Percentiles rank a stretch among this genome's conserved stretches.
These are phyloP conservation scores for Enteromius treurensis DNA, from an alignment of 2,797 vertebrate genomes.

Conservation along the genomic window DNA sequence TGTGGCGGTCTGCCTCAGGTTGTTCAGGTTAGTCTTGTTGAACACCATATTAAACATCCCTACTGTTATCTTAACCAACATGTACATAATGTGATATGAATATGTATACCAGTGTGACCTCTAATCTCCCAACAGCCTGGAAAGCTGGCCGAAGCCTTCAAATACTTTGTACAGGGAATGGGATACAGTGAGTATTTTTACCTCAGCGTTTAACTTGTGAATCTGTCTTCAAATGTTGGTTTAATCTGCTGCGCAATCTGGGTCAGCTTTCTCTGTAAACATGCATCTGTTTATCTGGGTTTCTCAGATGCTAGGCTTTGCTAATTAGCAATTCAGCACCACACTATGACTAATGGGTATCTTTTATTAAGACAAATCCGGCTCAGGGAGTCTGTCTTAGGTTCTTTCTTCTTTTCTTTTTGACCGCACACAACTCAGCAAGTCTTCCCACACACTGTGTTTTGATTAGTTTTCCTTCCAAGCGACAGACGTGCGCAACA, in stretches of 20 bases:
- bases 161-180: constrained; percentile 87
- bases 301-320: constrained; percentile 10
- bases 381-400: constrained; percentile 21
- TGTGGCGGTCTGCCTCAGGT: constrained; percentile 97
- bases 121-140: constrained; percentile 79
- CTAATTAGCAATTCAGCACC: constrained; percentile 32
- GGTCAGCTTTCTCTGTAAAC: constrained; percentile 31
- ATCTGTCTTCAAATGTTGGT: constrained; percentile 20
- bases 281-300: constrained; percentile 29
- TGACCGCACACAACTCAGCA: constrained; percentile 17
- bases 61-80: background rate
- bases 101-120: background rate
- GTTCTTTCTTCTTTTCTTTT: constrained; percentile 18
- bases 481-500: constrained; percentile 68
- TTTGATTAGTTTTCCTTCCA: constrained; percentile 38
- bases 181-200: constrained; percentile 81
- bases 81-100: background rate
- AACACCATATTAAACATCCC: background rate
- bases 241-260: constrained; percentile 24
- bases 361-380: constrained; percentile 44
- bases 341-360: constrained; percentile 40
- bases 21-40: constrained; percentile 84
- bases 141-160: constrained; percentile 85
- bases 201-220: constrained; percentile 16
- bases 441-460: constrained; percentile 23